These are phyloP conservation scores for Megastigmus dorsalis DNA, from an alignment of 2,888 invertebrate species.

Conservation along the genomic window DNA sequence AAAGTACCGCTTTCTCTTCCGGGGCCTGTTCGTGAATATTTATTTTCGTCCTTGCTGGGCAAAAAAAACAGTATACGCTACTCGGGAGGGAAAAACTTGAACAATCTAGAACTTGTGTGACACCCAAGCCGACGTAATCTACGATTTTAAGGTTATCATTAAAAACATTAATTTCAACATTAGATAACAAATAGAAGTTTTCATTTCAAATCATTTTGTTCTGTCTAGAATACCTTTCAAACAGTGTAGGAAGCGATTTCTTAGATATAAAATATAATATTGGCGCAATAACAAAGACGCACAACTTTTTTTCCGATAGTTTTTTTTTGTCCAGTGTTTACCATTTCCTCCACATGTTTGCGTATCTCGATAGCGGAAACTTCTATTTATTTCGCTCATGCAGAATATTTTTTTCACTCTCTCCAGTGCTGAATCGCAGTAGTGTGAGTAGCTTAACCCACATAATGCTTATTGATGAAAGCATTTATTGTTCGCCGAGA, in stretches of 20 bases:
- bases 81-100: no score
- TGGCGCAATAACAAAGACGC: not conserved
- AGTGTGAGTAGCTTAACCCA: not conserved
- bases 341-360: not conserved
- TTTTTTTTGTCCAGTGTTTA: not conserved
- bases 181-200: no score
- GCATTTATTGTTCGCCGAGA: slow-evolving; percentile 13
- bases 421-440: not conserved
- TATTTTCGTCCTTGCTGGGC: no score
- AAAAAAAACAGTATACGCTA: no score
- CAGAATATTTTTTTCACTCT: not conserved
- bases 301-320: slow-evolving; percentile 18
- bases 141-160: no score
- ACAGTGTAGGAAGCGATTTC: not conserved
- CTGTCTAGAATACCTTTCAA: no score
- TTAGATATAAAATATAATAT: not conserved
- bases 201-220: no score
- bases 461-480: slow-evolving; percentile 13
- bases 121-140: no score
- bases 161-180: no score
- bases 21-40: no score
- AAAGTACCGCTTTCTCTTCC: no score
- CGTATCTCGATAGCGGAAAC: not conserved
- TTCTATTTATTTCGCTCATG: not conserved
- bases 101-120: no score